A percentile compares a stretch with the other conserved stretches of the same genome.
Evolutionary conservation across 1,140 invertebrate species (phyloP).

Genomic region (Drosophila paulistorum): DNA sequence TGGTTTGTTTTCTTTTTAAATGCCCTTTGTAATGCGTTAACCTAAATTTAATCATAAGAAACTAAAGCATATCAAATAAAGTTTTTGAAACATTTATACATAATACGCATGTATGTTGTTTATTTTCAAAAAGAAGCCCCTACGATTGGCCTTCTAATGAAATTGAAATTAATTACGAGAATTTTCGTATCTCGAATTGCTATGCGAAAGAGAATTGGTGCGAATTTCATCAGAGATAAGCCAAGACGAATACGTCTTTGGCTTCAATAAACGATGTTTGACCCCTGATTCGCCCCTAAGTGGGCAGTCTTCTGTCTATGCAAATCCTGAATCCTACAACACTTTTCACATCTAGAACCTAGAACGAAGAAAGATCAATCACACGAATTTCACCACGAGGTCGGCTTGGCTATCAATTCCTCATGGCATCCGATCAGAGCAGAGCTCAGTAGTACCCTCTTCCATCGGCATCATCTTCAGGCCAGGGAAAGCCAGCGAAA

Average conservation of each 20-base stretch:
- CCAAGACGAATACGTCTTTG: neutral
- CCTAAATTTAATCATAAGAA: too few relatives aligned
- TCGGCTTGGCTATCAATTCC: neutral
- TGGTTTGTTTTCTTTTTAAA: too few relatives aligned
- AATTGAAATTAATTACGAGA: neutral
- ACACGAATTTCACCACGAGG: constrained; percentile 1
- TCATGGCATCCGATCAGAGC: neutral
- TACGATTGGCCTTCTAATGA: neutral
- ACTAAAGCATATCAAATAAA: too few relatives aligned
- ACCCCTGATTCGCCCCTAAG: too few relatives aligned
- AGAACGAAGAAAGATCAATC: too few relatives aligned
- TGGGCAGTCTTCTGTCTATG: too few relatives aligned
- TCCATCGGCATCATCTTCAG: constrained; percentile 19
- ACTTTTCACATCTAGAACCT: neutral
- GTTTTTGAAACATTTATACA: too few relatives aligned
- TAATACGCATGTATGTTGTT: too few relatives aligned
- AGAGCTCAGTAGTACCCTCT: constrained; percentile 11
- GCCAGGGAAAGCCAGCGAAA: constrained; percentile 3
- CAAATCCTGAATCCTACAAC: neutral
- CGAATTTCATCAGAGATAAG: constrained; percentile 9
- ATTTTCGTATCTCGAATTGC: neutral
- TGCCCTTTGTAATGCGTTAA: too few relatives aligned
- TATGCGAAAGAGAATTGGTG: neutral
- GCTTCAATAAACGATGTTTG: neutral
- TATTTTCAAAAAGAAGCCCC: too few relatives aligned